phyloP scores from a whole-genome alignment of 2,888 invertebrate species.

The Agrotis clavis region DNA sequence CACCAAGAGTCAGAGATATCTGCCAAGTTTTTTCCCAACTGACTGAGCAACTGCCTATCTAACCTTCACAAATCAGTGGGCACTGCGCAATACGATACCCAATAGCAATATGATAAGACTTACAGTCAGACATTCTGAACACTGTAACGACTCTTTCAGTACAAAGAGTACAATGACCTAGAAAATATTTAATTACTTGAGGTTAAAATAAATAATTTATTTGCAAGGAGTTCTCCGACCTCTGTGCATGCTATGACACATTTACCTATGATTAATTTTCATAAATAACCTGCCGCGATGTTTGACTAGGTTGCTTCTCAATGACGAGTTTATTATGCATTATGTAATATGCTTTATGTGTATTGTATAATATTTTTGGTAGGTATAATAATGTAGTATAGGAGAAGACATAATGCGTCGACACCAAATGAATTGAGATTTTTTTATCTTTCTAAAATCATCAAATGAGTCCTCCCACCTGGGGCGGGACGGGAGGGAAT shows the following conservation, averaged over 20 bases:
- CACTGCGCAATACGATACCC: too few species aligned
- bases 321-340: constrained; percentile 33
- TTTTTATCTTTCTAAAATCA: too few species aligned
- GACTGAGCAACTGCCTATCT: too few species aligned
- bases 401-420: too few species aligned
- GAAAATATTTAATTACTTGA: constrained; percentile 32
- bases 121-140: too few species aligned
- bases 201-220: constrained; percentile 22
- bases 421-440: too few species aligned
- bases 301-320: constrained; percentile 50
- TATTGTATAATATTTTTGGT: constrained; percentile 9
- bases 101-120: too few species aligned
- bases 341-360: constrained; percentile 11
- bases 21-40: too few species aligned
- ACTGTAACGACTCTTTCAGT: background rate
- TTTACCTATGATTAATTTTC: constrained; percentile 29
- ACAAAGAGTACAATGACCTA: constrained; percentile 4
- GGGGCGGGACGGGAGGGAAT: too few species aligned
- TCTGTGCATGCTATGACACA: constrained; percentile 35
- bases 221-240: constrained; percentile 27
- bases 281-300: constrained; percentile 40
- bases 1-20: background rate
- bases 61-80: too few species aligned
- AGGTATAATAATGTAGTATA: background rate
- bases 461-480: too few species aligned